Evolutionary conservation across 2,113 vertebrate species (phyloP).

Genomic region (Eublepharis macularius): DNA sequence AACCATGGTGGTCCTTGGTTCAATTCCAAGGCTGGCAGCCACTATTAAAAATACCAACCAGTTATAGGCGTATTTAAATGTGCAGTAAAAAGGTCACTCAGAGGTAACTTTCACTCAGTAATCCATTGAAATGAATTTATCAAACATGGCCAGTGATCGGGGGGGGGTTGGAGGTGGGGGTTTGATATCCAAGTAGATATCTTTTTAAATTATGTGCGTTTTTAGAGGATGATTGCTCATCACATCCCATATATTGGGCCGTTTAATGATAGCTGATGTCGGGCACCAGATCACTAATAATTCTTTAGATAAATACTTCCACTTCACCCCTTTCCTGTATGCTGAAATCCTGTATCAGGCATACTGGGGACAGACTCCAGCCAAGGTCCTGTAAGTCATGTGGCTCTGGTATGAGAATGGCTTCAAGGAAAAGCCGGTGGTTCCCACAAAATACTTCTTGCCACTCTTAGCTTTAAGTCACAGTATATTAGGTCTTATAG

Average conservation of each 20-base stretch:
- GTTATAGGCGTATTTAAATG: slow-evolving; percentile 3
- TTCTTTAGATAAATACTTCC: not conserved
- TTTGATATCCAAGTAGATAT: not conserved
- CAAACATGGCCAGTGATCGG: not conserved
- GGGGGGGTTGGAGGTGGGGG: not conserved
- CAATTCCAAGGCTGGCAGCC: slow-evolving; percentile 21
- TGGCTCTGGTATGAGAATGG: too few species aligned
- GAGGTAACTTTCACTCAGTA: not conserved
- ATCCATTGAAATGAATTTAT: not conserved
- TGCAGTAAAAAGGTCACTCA: not conserved
- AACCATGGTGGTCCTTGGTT: slow-evolving; percentile 7
- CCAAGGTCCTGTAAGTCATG: too few species aligned
- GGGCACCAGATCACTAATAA: not conserved
- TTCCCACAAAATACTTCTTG: too few species aligned
- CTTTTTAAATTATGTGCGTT: not conserved
- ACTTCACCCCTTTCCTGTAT: not conserved
- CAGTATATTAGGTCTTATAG: too few species aligned
- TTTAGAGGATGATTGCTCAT: not conserved
- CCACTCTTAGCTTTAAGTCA: too few species aligned
- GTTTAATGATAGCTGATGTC: not conserved
- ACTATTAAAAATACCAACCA: slow-evolving; percentile 13
- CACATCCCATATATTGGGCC: not conserved
- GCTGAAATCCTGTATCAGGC: not conserved
- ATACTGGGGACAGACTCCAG: not conserved
- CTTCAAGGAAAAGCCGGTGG: too few species aligned